These are phyloP conservation scores for Peribatodes rhomboidaria DNA, from an alignment of 2,888 invertebrate species.

Conservation along the genomic window DNA sequence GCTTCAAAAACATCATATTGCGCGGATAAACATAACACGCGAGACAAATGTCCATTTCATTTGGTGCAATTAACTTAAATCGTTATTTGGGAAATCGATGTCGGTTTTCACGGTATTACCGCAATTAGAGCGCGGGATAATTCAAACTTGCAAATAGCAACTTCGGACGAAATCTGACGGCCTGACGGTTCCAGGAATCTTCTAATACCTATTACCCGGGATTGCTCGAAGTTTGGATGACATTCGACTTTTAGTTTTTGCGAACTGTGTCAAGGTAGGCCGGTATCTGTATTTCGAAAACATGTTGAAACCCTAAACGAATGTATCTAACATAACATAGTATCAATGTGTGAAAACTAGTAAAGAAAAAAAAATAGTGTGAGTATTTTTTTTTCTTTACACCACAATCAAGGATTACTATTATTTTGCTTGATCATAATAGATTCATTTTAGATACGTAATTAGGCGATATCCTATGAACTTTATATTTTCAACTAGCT, in stretches of 20 bases:
- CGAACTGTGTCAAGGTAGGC: slow-evolving; percentile 5
- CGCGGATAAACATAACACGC: slow-evolving; percentile 37
- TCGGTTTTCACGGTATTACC: slow-evolving; percentile 61
- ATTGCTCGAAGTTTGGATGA: slow-evolving; percentile 19
- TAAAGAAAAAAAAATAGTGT: no score
- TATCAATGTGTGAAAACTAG: no score
- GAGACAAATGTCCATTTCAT: slow-evolving; percentile 42
- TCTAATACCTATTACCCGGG: slow-evolving; percentile 22
- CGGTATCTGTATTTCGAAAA: not conserved
- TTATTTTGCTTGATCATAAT: no score
- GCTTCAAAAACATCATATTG: not conserved
- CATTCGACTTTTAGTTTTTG: slow-evolving; percentile 17
- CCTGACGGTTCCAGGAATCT: slow-evolving; percentile 41
- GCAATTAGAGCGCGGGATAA: slow-evolving; percentile 56
- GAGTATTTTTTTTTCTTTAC: no score
- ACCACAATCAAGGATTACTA: no score
- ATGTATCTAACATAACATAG: not conserved
- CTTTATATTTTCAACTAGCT: no score
- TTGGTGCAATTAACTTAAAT: slow-evolving; percentile 63
- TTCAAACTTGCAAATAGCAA: slow-evolving; percentile 58
- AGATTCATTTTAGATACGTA: no score
- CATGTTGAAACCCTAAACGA: not conserved
- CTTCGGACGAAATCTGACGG: slow-evolving; percentile 12
- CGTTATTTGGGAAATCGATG: slow-evolving; percentile 65
- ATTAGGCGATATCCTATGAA: no score